Conservation (phyloP, 2,888 invertebrate species). For the Euspilapteryx auroguttella region DNA sequence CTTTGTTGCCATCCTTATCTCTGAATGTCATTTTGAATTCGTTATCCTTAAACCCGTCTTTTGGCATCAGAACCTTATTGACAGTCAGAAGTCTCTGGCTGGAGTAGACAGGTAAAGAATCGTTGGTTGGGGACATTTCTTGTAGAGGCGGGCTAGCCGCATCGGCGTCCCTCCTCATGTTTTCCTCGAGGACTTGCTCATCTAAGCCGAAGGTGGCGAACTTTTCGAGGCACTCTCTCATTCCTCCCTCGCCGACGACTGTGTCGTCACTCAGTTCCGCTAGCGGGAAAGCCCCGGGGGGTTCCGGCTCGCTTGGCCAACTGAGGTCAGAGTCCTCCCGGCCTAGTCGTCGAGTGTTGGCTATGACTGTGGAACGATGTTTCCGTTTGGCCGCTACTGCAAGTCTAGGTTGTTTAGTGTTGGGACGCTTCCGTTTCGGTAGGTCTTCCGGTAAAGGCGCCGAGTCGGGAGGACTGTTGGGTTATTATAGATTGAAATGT, state of each 20-base stretch:
- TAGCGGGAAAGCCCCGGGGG: slow-evolving; percentile 37
- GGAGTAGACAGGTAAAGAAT: slow-evolving; percentile 27
- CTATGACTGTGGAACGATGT: too few relatives aligned
- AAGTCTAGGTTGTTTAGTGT: slow-evolving; percentile 19
- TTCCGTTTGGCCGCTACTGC: slow-evolving; percentile 30
- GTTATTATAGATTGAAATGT: too few relatives aligned
- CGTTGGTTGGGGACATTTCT: slow-evolving; percentile 38
- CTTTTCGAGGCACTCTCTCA: slow-evolving; percentile 43
- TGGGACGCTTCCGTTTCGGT: slow-evolving; percentile 25
- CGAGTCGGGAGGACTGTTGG: too few relatives aligned
- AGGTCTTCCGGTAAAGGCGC: too few relatives aligned
- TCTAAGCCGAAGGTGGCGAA: slow-evolving; percentile 36
- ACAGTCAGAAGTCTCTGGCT: slow-evolving; percentile 28
- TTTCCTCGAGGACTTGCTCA: slow-evolving; percentile 9
- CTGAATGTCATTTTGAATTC: too few relatives aligned
- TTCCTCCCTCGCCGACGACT: slow-evolving; percentile 30
- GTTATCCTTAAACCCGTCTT: slow-evolving; percentile 10
- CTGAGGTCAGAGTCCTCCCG: slow-evolving; percentile 15
- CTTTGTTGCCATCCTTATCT: slow-evolving; percentile 11
- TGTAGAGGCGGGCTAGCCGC: slow-evolving; percentile 45
- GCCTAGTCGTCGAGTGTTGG: too few relatives aligned
- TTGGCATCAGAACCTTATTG: slow-evolving; percentile 25
- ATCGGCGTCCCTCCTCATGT: slow-evolving; percentile 24
- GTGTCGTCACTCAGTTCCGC: slow-evolving; percentile 38
- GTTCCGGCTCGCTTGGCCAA: slow-evolving; percentile 20